These are phyloP conservation scores for Triplophysa rosa DNA, from an alignment of 2,113 vertebrate species.

Conservation along the genomic window DNA sequence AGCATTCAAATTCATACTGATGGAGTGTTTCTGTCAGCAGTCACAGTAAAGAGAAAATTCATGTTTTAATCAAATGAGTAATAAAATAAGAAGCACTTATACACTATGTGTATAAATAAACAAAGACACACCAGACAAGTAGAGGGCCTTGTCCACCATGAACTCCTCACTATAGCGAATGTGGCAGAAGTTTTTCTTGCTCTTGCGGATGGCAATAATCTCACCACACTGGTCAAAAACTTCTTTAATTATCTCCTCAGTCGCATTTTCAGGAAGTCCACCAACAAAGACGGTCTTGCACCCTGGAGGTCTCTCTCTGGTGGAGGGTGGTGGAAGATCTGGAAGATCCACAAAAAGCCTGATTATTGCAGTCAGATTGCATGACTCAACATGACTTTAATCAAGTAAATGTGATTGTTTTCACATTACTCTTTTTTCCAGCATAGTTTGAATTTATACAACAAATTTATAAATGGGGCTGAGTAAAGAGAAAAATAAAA, in stretches of 20 bases:
- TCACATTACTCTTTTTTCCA: not conserved
- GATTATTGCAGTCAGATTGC: not conserved
- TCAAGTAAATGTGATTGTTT: not conserved
- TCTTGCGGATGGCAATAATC: conserved; percentile 87
- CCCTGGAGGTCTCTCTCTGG: conserved; percentile 86
- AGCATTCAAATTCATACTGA: too few relatives aligned
- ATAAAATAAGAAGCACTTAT: not conserved
- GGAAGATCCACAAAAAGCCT: not conserved
- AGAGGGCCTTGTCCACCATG: conserved; percentile 93
- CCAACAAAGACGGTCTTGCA: conserved; percentile 92
- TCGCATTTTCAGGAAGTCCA: conserved; percentile 87
- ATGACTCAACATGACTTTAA: not conserved
- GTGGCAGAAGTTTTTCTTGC: conserved; percentile 95
- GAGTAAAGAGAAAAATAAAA: too few relatives aligned
- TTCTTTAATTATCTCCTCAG: conserved; percentile 87
- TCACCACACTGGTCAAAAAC: conserved; percentile 90
- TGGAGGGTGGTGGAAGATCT: conserved; percentile 90
- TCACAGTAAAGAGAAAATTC: too few relatives aligned
- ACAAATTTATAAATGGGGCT: too few relatives aligned
- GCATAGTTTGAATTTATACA: too few relatives aligned
- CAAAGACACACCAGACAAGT: conserved; percentile 68
- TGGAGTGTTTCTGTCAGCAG: too few relatives aligned
- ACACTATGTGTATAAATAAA: not conserved
- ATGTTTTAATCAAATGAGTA: not conserved
- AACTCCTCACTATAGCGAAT: conserved; percentile 88